Conservation (phyloP, 2,113 vertebrate species). For the Colinus virginianus region DNA sequence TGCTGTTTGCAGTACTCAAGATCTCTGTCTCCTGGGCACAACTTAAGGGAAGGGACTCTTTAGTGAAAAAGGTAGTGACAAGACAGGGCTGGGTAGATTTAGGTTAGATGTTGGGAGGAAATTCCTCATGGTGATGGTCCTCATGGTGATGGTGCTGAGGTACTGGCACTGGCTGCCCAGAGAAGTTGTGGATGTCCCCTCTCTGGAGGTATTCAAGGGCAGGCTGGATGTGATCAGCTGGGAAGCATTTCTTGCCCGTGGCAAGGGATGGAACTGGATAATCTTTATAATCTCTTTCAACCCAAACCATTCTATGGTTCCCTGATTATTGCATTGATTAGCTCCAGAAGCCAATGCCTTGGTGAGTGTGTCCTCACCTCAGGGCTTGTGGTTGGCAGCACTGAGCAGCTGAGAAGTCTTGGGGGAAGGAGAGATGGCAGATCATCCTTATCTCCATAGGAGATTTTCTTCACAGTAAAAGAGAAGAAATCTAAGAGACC, state of each 20-base stretch:
- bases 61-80: neutral
- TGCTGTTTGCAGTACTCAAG: neutral
- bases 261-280: neutral
- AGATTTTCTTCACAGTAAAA: neutral
- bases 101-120: neutral
- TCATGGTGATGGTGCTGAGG: neutral
- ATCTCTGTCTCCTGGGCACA: neutral
- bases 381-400: neutral
- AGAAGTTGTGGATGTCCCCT: neutral
- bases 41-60: neutral
- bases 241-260: neutral
- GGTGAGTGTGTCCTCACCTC: neutral
- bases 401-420: neutral
- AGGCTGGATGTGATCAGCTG: neutral
- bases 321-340: neutral
- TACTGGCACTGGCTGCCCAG: neutral
- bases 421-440: neutral
- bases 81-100: neutral
- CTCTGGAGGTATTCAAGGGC: neutral
- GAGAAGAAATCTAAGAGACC: neutral
- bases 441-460: neutral
- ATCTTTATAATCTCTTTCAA: neutral
- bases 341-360: neutral
- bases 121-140: neutral
- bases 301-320: neutral